Conservation (phyloP, 2,113 vertebrate species). For the Aphyosemion australe region DNA sequence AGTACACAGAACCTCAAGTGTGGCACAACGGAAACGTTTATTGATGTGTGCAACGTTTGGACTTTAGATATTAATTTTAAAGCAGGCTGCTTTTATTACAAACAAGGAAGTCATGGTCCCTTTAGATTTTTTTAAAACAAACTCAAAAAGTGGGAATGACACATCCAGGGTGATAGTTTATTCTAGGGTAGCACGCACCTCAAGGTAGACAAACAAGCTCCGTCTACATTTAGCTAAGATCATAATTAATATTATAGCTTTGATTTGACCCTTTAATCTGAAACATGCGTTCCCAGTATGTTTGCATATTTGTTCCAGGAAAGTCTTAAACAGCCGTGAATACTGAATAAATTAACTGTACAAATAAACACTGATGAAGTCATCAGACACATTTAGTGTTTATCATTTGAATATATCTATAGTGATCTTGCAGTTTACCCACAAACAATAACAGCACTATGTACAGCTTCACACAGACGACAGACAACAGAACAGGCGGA, state of each 20-base stretch:
- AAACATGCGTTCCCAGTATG: slow-evolving; percentile 55
- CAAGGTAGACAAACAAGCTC: slow-evolving; percentile 35
- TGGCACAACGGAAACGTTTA: slow-evolving; percentile 64
- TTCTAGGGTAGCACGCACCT: slow-evolving; percentile 11
- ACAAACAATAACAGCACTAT: slow-evolving; percentile 53
- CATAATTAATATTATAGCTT: neutral
- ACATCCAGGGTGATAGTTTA: slow-evolving; percentile 2
- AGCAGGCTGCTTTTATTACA: no score
- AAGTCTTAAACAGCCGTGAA: slow-evolving; percentile 38
- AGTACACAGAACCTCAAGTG: slow-evolving; percentile 31
- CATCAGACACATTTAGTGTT: slow-evolving; percentile 30
- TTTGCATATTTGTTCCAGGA: slow-evolving; percentile 45
- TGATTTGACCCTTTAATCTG: slow-evolving; percentile 5
- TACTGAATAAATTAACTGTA: slow-evolving; percentile 72
- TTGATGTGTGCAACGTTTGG: slow-evolving; percentile 55
- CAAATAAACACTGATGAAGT: slow-evolving; percentile 61
- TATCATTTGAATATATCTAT: slow-evolving; percentile 39
- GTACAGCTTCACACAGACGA: slow-evolving; percentile 58
- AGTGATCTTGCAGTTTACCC: slow-evolving; percentile 31
- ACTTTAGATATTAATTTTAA: neutral
- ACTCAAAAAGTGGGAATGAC: slow-evolving; percentile 2
- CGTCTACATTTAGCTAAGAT: slow-evolving; percentile 12
- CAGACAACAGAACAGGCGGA: slow-evolving; percentile 49
- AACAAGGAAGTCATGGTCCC: slow-evolving; percentile 23
- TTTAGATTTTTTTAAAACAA: slow-evolving; percentile 8